Evolutionary conservation across 2,888 invertebrate species (phyloP).

Genomic region (Chalcosyrphus nemorum): DNA sequence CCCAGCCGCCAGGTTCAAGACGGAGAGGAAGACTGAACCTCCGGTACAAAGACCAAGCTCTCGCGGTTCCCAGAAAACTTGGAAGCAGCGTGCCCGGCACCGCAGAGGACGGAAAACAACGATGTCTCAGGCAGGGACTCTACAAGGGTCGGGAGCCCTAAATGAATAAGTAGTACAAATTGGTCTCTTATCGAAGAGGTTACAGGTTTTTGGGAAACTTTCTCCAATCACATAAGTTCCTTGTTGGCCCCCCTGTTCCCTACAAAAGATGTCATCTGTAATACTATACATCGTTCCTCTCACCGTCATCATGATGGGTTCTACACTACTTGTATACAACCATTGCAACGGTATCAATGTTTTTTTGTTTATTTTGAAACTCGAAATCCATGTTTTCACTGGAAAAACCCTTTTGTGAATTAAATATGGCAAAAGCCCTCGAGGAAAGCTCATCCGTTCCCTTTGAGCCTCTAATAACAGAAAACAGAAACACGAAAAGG

Average conservation of each 20-base stretch:
- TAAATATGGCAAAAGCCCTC: background rate
- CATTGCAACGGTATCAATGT: background rate
- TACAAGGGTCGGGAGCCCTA: no score
- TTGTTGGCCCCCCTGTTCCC: background rate
- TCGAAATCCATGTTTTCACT: slow-evolving; percentile 7
- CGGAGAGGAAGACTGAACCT: no score
- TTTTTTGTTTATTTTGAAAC: no score
- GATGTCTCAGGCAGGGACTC: no score
- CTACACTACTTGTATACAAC: background rate
- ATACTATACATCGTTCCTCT: background rate
- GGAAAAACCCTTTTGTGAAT: slow-evolving; percentile 11
- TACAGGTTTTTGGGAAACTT: no score
- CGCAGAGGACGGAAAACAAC: no score
- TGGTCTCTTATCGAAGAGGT: no score
- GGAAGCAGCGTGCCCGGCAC: no score
- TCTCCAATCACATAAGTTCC: background rate
- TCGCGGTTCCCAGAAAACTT: no score
- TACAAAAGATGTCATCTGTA: background rate
- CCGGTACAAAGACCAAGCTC: no score
- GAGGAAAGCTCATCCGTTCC: background rate
- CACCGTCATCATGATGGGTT: background rate
- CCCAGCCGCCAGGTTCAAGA: no score
- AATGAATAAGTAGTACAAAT: no score
- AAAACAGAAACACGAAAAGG: slow-evolving; percentile 18
- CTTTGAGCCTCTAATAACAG: slow-evolving; percentile 7